Evolutionary conservation across 2,888 invertebrate species (phyloP), one percentile per base, ranked within the genome.

Genomic region (Apocheima hispidaria): DNA sequence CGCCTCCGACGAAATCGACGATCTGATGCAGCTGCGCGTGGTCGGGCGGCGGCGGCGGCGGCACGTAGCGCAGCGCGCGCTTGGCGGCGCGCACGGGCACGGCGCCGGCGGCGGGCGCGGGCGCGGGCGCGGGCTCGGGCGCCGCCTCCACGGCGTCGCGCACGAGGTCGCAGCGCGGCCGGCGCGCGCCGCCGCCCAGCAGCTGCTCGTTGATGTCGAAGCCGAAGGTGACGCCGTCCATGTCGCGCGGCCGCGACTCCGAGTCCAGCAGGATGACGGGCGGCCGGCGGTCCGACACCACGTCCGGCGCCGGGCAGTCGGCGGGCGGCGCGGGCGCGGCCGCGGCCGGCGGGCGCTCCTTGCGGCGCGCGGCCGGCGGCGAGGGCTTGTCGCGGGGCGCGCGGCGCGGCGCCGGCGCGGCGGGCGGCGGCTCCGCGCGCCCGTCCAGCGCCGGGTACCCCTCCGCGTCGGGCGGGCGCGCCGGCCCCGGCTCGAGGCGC

Each of bases 171-270:
- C 82, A 82, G 68, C 83, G 82, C 64, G 77, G 76, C 20, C 79
- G 77, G 16, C 80, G 77, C 65, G 70, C 66, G 28, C 84, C 86
- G 4, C 90, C 90, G 61, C 93, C 90, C 74, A 96, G 87, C 75
- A 96, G 91, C 82, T 95, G 95, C 85, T 96, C 95, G 87, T 96
- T 96, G 63, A 96, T 91, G 79, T 96, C 96, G 86, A 96, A 96
- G 12, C 96, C 96, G 85, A 97, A 97, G 35, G 96, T 96, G 60
- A 97, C 94, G 75, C 95, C 95, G 78, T 94, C 94, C 86, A 95
- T 94, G 72, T 90, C 90, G 69, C 77, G 93, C 71, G 89, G 82
- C 52, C 83, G 78, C 66, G 83, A 84, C 65, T 93, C 91, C 77
- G 95, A 95, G 82, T 96, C 94, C 69, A 96, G 88, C 79, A 97